These are phyloP conservation scores for Chaitophorus viminalis DNA, from an alignment of 2,888 invertebrate genomes.

Conservation along the genomic window DNA sequence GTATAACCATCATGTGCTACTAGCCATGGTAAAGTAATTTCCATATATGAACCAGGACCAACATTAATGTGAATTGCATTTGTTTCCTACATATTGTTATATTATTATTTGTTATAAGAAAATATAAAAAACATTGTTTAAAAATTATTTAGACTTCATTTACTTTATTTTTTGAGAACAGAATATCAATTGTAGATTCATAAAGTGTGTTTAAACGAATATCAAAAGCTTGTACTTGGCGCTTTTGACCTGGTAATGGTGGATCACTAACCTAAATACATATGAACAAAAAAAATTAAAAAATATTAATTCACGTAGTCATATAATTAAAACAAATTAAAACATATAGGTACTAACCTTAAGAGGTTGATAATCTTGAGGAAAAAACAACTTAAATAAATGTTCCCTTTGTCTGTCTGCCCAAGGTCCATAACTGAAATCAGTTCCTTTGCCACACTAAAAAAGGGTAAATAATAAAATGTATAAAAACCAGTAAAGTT, in stretches of 20 bases:
- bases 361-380: constrained; percentile 83
- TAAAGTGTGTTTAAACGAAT: constrained; percentile 89
- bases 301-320: not conserved
- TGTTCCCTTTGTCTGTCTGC: constrained; percentile 96
- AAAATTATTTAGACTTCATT: not conserved
- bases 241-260: constrained; percentile 86
- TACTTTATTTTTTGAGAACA: constrained; percentile 89
- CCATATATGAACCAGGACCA: constrained; percentile 94
- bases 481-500: not conserved
- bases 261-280: constrained; percentile 74
- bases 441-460: constrained; percentile 89
- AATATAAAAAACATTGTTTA: not conserved
- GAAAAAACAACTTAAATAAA: constrained; percentile 95
- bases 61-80: constrained; percentile 97
- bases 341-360: constrained; percentile 68
- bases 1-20: constrained; percentile 87
- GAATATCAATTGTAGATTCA: constrained; percentile 93
- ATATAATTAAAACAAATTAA: not conserved
- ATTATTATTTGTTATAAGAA: constrained; percentile 10
- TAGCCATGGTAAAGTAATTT: constrained; percentile 96
- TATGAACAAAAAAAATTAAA: not conserved
- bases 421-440: constrained; percentile 99
- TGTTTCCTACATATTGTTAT: constrained; percentile 76
- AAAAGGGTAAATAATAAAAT: not conserved
- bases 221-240: constrained; percentile 92